These are phyloP conservation scores for Lissocephala sabroskyi DNA, from an alignment of 2,888 invertebrate species.

Conservation along the genomic window DNA sequence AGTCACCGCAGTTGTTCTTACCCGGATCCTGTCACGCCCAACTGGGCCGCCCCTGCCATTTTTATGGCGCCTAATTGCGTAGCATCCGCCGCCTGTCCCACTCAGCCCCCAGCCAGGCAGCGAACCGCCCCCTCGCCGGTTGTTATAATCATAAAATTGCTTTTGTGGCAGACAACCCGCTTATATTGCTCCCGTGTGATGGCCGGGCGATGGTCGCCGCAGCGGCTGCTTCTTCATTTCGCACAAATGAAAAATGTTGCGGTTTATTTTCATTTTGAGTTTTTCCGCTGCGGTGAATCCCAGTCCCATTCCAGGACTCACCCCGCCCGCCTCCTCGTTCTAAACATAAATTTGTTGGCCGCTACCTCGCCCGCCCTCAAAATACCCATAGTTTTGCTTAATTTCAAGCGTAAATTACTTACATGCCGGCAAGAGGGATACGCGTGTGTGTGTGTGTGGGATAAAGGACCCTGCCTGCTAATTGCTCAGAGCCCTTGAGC, in stretches of 20 bases:
- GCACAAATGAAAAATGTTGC: slow-evolving; percentile 61
- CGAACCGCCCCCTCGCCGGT: slow-evolving; percentile 48
- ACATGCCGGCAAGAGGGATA: no score
- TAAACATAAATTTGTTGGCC: slow-evolving; percentile 66
- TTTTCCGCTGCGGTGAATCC: slow-evolving; percentile 40
- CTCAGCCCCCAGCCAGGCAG: not conserved
- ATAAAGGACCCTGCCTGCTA: slow-evolving; percentile 27
- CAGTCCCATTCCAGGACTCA: slow-evolving; percentile 20
- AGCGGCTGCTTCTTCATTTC: slow-evolving; percentile 43
- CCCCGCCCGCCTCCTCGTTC: slow-evolving; percentile 8
- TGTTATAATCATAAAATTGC: slow-evolving; percentile 70
- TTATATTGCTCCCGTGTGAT: slow-evolving; percentile 65
- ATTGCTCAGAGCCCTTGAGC: slow-evolving; percentile 61
- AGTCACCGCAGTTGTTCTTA: no score
- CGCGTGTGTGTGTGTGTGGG: slow-evolving; percentile 3
- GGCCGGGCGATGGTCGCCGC: slow-evolving; percentile 21
- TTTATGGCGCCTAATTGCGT: slow-evolving; percentile 68
- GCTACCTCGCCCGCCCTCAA: no score
- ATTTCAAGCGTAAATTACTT: slow-evolving; percentile 61
- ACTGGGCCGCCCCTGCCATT: slow-evolving; percentile 39
- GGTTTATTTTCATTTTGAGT: slow-evolving; percentile 62
- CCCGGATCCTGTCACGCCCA: slow-evolving; percentile 39
- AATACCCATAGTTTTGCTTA: slow-evolving; percentile 58
- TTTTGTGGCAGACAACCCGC: slow-evolving; percentile 66
- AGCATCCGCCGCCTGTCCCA: slow-evolving; percentile 12